phyloP scores from a whole-genome alignment of 2,113 vertebrate genomes.

The Eonycteris spelaea region DNA sequence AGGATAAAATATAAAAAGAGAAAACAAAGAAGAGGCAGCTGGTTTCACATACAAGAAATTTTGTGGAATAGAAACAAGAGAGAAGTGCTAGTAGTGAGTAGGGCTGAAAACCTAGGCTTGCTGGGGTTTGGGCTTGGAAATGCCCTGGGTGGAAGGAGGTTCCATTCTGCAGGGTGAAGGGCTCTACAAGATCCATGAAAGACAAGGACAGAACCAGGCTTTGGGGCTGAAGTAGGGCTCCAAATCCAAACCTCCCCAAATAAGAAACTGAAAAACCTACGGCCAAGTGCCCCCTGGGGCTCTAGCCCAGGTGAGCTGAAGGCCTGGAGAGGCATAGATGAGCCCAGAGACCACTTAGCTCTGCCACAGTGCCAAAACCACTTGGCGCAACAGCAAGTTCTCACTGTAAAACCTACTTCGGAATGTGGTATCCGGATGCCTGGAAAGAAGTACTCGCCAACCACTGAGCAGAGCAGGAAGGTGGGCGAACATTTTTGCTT shows the following conservation, averaged over 20 bases:
- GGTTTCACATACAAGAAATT: neutral
- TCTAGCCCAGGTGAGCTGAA: neutral
- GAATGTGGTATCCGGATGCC: neutral
- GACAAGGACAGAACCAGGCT: neutral
- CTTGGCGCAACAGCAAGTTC: neutral
- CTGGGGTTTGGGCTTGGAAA: neutral
- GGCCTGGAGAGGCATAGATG: neutral
- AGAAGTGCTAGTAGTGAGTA: neutral
- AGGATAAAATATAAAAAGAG: neutral
- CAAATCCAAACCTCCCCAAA: neutral
- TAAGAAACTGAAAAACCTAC: neutral
- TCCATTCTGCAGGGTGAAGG: neutral
- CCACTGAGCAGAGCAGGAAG: neutral
- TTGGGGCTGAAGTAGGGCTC: neutral
- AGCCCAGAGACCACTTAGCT: neutral
- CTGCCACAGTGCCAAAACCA: neutral
- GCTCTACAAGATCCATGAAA: neutral
- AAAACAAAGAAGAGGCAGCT: neutral
- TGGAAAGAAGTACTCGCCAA: neutral
- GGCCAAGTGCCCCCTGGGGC: neutral
- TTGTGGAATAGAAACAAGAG: neutral
- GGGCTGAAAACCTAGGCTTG: neutral
- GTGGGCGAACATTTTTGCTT: neutral
- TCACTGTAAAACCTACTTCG: neutral
- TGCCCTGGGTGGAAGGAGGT: neutral